Evolutionary conservation across 2,113 vertebrate species (phyloP), one percentile per base, ranked within the genome.

Genomic region (Petaurus breviceps): DNA sequence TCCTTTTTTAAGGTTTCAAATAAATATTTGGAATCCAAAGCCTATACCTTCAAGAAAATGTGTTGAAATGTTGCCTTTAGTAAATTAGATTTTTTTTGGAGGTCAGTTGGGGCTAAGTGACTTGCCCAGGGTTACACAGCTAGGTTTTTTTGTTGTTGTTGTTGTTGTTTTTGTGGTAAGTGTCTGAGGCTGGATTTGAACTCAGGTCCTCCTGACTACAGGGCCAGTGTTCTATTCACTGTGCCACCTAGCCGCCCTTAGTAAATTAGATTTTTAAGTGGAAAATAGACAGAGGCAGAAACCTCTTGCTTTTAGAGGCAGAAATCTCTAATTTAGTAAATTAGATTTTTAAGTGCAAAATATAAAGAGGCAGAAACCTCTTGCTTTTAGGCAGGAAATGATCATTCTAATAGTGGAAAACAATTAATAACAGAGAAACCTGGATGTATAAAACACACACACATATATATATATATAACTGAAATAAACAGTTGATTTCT

Each of bases 41-140:
- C 31, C 2, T 57, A 28, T 55, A 89, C 31, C 94, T 22, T 96
- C 51, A 92, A 95, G 46, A 91, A 95, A 95, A 91, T 90, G 26
- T 4, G 50, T 50, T 77, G 77, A 92, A 93, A 93, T 96, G 94
- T 94, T 92, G 28, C 28, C 49, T 95, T 89, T 95, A 89, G n/a
- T 91, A 96, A 94, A 96, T 47, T 16, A 94, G 31, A 91, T 95
- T 95, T 93, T 90, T 94, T n/a, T n/a, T n/a, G n/a, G n/a, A n/a
- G n/a, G n/a, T n/a, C n/a, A n/a, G n/a, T n/a, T n/a, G n/a, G n/a
- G n/a, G n/a, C n/a, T n/a, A n/a, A n/a, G n/a, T n/a, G n/a, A n/a
- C n/a, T n/a, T n/a, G n/a, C n/a, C n/a, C n/a, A n/a, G n/a, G n/a
- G n/a, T n/a, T n/a, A n/a, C n/a, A n/a, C n/a, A n/a, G n/a, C n/a